Base-by-base conservation (phyloP, 1,140 invertebrate species). In the Drosophila sechellia region DNA sequence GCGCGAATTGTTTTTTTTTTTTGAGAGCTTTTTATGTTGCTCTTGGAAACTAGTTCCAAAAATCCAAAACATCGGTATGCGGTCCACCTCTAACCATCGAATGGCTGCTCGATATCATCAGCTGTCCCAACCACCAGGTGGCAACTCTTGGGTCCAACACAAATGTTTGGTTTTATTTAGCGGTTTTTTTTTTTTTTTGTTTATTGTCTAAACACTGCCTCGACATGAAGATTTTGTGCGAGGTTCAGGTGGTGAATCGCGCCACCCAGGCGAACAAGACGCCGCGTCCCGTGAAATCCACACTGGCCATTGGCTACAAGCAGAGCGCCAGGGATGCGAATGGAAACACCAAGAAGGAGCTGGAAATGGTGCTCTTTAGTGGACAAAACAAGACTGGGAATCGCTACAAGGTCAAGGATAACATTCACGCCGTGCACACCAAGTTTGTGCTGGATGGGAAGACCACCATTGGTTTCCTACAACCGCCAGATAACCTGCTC, bases 401-500 rank as follows among this genome's bases (percentile, higher is more conserved):
- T 1, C 95, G 95, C 73, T 96, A 96, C 73, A 94, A 94, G 92
- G 85, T 96, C 3, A 93, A 91, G n/a, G 81, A 94, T 39, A 95
- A 95, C 78, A 93, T 96, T 45, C 93, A 94, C 46, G 93, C 94
- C 90, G 93, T 96, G 20, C 95, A 95, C 78, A 94, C 94, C 1
- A 95, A 94, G 81, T 96, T 95, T 90, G 89, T 96, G 12, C 93
- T 94, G 43, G 95, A 96, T 89, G 96, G 96, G 57, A 96, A 96
- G 93, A 93, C 94, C 22, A 96, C 96, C 8, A 94, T 97, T 61
- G 93, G 95, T 53, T 94, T 97, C 52, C 94, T 94, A 75, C 92
- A 94, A 65, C 96, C 96, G 15, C 93, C 94, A 34, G 94, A 95
- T 69, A 95, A 96, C 92, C 83, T 96, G 48, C 94, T 94, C 52